Percentiles rank a stretch among this genome's conserved stretches.
These are phyloP conservation scores for Trissolcus brochymenae DNA, from an alignment of 2,888 invertebrate species.

Conservation along the genomic window DNA sequence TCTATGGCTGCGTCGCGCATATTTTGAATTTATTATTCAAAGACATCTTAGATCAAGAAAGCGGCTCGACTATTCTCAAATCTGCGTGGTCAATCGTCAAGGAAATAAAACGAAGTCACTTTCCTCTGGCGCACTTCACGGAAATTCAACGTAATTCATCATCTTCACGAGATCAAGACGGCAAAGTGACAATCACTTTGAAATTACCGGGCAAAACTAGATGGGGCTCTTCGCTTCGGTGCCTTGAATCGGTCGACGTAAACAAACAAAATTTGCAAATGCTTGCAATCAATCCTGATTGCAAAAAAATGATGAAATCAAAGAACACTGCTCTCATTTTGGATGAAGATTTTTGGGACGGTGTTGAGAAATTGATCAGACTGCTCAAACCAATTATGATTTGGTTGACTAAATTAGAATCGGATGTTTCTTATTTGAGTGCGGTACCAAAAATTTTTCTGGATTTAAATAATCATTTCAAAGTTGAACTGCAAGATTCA, in stretches of 20 bases:
- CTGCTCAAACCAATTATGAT: not conserved
- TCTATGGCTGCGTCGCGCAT: not conserved
- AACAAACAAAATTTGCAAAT: slow-evolving; percentile 3
- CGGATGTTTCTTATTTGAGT: not conserved
- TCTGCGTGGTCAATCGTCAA: not conserved
- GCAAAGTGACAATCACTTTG: not conserved
- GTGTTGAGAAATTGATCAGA: not conserved
- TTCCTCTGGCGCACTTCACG: not conserved
- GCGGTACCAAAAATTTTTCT: not conserved
- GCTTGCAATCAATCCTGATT: slow-evolving; percentile 5
- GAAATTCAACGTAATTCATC: not conserved
- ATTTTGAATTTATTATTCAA: not conserved
- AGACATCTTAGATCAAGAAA: not conserved
- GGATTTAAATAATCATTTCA: not conserved
- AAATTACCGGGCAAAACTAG: not conserved
- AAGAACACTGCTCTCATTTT: not conserved
- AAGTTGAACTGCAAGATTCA: not conserved
- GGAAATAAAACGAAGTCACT: not conserved
- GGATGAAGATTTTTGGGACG: not conserved
- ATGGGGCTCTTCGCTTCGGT: not conserved
- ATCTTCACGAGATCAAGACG: not conserved
- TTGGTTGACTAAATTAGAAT: slow-evolving; percentile 3
- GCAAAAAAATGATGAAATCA: slow-evolving; percentile 7
- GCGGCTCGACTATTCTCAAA: not conserved
- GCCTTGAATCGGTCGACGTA: not conserved